Percentiles rank a stretch among this genome's conserved stretches.
These are phyloP conservation scores for Drosophila atripex DNA, from an alignment of 2,888 invertebrate species.

Conservation along the genomic window DNA sequence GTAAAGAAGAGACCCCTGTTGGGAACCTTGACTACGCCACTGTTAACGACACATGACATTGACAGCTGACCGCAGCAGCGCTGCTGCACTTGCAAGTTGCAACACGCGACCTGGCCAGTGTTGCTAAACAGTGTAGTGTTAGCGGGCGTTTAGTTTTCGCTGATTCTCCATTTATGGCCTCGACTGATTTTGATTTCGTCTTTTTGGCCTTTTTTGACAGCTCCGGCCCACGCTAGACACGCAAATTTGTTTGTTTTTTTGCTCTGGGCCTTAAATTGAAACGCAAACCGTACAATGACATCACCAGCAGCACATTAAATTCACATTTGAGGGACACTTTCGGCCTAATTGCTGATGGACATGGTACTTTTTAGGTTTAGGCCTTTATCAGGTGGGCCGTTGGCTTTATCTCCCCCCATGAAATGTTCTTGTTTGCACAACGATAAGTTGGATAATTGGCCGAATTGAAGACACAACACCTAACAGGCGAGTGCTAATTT, in stretches of 20 bases:
- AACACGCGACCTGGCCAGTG: slow-evolving; percentile 27
- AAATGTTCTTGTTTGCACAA: slow-evolving; percentile 50
- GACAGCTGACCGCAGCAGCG: slow-evolving; percentile 59
- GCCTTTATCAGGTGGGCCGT: slow-evolving; percentile 57
- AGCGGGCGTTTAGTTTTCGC: slow-evolving; percentile 13
- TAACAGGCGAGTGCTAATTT: slow-evolving; percentile 45
- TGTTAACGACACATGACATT: slow-evolving; percentile 36
- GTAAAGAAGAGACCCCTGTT: no score
- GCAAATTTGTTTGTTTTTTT: slow-evolving; percentile 63
- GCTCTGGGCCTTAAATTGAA: slow-evolving; percentile 54
- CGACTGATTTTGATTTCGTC: slow-evolving; percentile 25
- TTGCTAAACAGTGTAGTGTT: slow-evolving; percentile 28
- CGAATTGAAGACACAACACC: slow-evolving; percentile 42
- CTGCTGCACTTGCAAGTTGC: slow-evolving; percentile 45
- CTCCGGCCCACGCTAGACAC: slow-evolving; percentile 53
- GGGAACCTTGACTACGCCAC: neutral
- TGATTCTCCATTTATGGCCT: slow-evolving; percentile 47
- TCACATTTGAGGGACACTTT: slow-evolving; percentile 55
- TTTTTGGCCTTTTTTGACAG: slow-evolving; percentile 30
- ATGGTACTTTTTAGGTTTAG: slow-evolving; percentile 15
- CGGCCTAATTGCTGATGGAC: slow-evolving; percentile 52
- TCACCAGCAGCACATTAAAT: slow-evolving; percentile 53
- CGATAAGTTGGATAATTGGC: slow-evolving; percentile 69
- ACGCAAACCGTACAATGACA: slow-evolving; percentile 56
- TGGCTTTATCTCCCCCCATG: slow-evolving; percentile 57